These are phyloP conservation scores for Monomorium pharaonis DNA, from an alignment of 1,140 invertebrate species.

Conservation along the genomic window DNA sequence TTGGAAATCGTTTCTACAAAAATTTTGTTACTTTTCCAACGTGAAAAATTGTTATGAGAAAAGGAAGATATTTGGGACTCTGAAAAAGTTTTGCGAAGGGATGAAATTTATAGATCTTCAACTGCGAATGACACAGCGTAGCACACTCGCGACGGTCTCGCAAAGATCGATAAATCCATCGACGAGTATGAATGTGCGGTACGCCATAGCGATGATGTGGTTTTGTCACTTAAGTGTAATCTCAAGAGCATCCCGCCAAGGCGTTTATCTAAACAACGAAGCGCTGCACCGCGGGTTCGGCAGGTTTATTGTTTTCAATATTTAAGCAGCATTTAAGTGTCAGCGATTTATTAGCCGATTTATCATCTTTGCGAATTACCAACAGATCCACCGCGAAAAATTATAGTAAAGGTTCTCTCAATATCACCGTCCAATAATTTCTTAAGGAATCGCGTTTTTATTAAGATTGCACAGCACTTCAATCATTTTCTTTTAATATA, in stretches of 20 bases:
- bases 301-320: slow-evolving; percentile 33
- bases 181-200: slow-evolving; percentile 44
- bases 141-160: background rate
- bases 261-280: slow-evolving; percentile 3
- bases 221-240: slow-evolving; percentile 40
- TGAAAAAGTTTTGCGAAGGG: background rate
- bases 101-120: slow-evolving; percentile 8
- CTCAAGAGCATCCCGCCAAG: slow-evolving; percentile 7
- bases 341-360: slow-evolving; percentile 44
- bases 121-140: background rate
- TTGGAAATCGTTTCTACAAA: background rate
- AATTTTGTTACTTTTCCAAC: background rate
- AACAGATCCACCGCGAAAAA: background rate
- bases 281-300: background rate
- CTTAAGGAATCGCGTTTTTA: background rate
- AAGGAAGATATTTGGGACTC: too few relatives aligned
- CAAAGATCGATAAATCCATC: slow-evolving; percentile 30
- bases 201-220: slow-evolving; percentile 21
- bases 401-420: background rate
- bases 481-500: background rate
- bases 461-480: background rate
- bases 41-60: background rate
- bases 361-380: slow-evolving; percentile 15
- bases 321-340: slow-evolving; percentile 19
- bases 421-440: background rate